Evolutionary conservation across 2,888 invertebrate genomes (phyloP), one percentile per base, ranked within the genome.

Genomic region (Ceratothoa steindachneri): DNA sequence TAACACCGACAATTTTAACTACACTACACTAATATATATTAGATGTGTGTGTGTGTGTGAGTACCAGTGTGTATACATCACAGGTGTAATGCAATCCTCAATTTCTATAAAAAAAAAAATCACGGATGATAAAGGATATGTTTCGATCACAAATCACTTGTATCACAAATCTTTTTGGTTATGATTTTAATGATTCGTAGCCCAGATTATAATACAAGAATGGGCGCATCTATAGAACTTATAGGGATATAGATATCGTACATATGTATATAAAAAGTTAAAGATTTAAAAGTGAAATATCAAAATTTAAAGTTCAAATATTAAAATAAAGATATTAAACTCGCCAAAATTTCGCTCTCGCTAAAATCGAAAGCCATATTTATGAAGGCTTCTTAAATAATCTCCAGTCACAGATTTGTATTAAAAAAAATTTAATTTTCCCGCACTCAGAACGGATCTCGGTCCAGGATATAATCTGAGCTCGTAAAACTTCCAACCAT

Each of bases 1-100:
- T n/a, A n/a, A n/a, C n/a, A n/a, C n/a, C n/a, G n/a, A n/a, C n/a
- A n/a, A n/a, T n/a, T n/a, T n/a, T n/a, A n/a, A n/a, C n/a, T n/a
- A n/a, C n/a, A n/a, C n/a, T n/a, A n/a, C n/a, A n/a, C n/a, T n/a
- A n/a, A n/a, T n/a, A n/a, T n/a, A n/a, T n/a, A n/a, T n/a, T n/a
- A n/a, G 5, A 22, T 55, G 55, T 55, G 55, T 55, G 55, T 55
- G 55, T 55, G 55, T 55, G 55, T 55, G 55, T 55, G 55, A 15
- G 55, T 55, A 22, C 19, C 5, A 7, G 7, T 7, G 7, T 12
- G 19, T 55, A 22, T 55, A 5, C 19, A 5, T 12, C 5, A 19
- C 55, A 55, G 19, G 7, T 15, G 7, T 55, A 9, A 41, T 41
- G 41, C 7, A 41, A n/a, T n/a, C n/a, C n/a, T n/a, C n/a, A n/a